phyloP scores from a whole-genome alignment of 1,140 invertebrate species.

The Hypsibius dujardini region DNA sequence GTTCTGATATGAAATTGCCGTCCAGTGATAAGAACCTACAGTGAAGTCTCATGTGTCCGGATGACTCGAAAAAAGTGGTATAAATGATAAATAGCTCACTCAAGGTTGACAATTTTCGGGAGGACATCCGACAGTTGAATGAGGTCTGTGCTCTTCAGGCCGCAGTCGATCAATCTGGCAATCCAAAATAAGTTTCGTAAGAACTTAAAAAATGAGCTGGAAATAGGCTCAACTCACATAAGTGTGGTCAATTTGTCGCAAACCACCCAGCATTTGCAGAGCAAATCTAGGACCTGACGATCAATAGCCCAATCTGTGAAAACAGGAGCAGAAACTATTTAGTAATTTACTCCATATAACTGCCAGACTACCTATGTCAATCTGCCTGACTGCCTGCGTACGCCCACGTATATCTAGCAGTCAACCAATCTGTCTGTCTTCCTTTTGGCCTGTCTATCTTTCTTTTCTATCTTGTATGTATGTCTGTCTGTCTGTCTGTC shows the following conservation, averaged over 20 bases:
- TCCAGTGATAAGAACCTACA: neutral
- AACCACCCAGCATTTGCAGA: neutral
- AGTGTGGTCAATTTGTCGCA: neutral
- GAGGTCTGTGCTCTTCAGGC: neutral
- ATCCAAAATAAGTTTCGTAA: neutral
- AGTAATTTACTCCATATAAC: too few species aligned
- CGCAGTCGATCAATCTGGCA: neutral
- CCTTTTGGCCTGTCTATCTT: too few species aligned
- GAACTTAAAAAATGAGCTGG: neutral
- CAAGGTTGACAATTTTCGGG: neutral
- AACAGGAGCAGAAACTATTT: neutral
- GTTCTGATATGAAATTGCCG: slow-evolving; percentile 11
- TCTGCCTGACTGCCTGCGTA: too few species aligned
- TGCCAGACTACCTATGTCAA: too few species aligned
- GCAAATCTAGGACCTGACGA: neutral
- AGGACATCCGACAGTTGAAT: neutral
- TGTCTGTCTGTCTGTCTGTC: too few species aligned
- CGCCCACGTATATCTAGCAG: too few species aligned
- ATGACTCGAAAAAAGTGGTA: neutral
- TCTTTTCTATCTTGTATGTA: too few species aligned
- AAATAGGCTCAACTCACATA: neutral
- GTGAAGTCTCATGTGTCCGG: neutral
- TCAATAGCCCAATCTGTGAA: neutral
- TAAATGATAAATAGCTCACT: neutral
- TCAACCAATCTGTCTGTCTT: too few species aligned